Evolutionary conservation across 1,140 invertebrate genomes (phyloP), one percentile per base, ranked within the genome.

Genomic region (Atopsyche davidsoni): DNA sequence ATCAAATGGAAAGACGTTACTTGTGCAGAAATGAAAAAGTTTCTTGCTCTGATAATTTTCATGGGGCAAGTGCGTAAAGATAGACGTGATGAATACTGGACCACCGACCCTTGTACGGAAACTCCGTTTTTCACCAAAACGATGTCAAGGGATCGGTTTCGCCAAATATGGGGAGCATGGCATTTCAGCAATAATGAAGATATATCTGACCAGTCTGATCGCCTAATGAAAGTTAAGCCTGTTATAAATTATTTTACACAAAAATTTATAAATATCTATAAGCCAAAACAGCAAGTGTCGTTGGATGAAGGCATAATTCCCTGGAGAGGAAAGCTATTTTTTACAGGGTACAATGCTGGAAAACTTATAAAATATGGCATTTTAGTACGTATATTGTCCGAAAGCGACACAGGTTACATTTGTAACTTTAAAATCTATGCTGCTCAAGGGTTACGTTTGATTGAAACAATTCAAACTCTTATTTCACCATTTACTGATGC

Each of bases 41-140:
- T 50, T 51, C 45, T 62, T 32, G 57, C 47, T 16, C 43, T 62
- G 17, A 25, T 59, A 46, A 46, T 60, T 14, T 43, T 60, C 23
- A 61, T 61, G 55, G 58, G 56, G 52, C 28, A 38, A 51, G 48
- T 59, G 23, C 42, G 48, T 32, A 60, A 60, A 35, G 39, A 56
- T 38, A 50, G n/a, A 39, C 57, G 58, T 3, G 50, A 58, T 17
- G 57, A 62, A 34, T 63, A 63, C 55, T 63, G 56, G 60, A 59
- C 60, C 11, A 60, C 51, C 2, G 49, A 57, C 49, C 46, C 32
- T 6, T 25, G 49, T 9, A 51, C 57, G 35, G 42, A 62, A 46
- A 60, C 59, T 9, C 59, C 57, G 38, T 52, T 59, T 35, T 62
- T 60, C 57, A 32, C 48, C 2, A 55, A 57, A 53, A 57, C 55